Base-by-base conservation (phyloP, 2,113 vertebrate species). In the Hydrochoerus hydrochaeris region DNA sequence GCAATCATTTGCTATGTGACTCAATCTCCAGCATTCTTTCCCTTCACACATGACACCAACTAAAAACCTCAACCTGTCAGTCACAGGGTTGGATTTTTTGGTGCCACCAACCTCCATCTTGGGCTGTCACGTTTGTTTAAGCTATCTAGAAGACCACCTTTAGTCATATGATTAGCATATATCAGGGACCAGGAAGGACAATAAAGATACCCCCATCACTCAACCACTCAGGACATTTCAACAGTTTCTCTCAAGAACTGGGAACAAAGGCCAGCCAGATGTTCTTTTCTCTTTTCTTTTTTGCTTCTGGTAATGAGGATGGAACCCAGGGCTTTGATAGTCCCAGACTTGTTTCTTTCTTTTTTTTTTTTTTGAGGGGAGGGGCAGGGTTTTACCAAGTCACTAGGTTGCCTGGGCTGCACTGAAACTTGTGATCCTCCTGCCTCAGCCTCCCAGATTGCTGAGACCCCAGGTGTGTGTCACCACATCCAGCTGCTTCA, bases 61-160 rank as follows among this genome's bases (percentile, higher is more conserved):
- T 94, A n/a, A 92, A 90, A 96, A 77, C 13, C 19, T 4, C 41
- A 90, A 82, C 16, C 2, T 57, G 41, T 46, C 83, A 35, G 44
- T 71, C 82, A 87, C 44, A 84, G 41, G 52, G 54, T 41, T 83
- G 28, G 19, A 52, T 26, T 71, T 87, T 84, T 32, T 69, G 57
- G 22, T 38, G 24, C 41, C 32, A 13, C 35, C 44, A 78, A n/a
- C 85, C 73, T 86, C 38, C 11, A 52, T 63, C 44, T 71, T 87
- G 73, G 88, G 44, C 83, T 85, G 82, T 86, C 30, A 35, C 7
- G 14, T 90, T 94, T 69, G 28, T 89, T 95, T 80, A 85, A 85
- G 85, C 57, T 63, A 52, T 4, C 35, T n/a, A 63, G 80, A 38
- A 11, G 38, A 26, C 81, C 38, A 89, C 24, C 41, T 20, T 69